A percentile compares a stretch with the other conserved stretches of the same genome.
Evolutionary conservation across 2,797 vertebrate genomes (phyloP).

Genomic region (Graptemys geographica): DNA sequence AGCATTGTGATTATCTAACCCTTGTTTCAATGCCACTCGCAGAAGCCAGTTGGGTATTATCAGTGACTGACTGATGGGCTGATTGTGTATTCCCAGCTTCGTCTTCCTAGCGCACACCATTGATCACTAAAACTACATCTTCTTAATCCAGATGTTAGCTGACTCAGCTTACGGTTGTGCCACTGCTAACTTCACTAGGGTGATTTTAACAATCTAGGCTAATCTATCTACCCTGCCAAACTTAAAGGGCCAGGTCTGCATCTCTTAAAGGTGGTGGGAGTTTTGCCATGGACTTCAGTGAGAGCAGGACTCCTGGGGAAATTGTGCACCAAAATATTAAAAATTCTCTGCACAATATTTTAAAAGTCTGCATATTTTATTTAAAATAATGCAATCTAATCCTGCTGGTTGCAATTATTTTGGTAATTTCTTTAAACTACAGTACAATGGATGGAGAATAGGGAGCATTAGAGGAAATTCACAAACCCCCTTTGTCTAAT

Average conservation of each 20-base stretch:
- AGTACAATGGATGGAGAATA: too few species aligned
- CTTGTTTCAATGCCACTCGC: neutral
- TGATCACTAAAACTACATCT: neutral
- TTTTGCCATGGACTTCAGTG: conserved; percentile 16
- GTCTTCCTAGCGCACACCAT: neutral
- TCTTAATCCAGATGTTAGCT: neutral
- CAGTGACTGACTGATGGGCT: neutral
- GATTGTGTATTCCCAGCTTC: neutral
- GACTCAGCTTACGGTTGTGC: neutral
- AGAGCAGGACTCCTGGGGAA: too few species aligned
- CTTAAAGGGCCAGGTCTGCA: conserved; percentile 12
- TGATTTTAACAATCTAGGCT: neutral
- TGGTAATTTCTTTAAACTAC: too few species aligned
- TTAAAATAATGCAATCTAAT: too few species aligned
- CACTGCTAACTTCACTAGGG: fast-evolving
- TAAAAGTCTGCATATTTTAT: too few species aligned
- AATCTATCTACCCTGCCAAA: conserved; percentile 13
- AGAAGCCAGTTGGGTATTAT: neutral
- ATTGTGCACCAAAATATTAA: too few species aligned
- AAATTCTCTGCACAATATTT: too few species aligned
- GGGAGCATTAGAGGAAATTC: too few species aligned
- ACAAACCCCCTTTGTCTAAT: too few species aligned
- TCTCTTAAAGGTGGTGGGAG: conserved; percentile 44
- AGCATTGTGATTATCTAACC: neutral
- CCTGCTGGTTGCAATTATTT: too few species aligned